These are phyloP conservation scores for Caenorhabditis brenneri DNA, from an alignment of 1,140 invertebrate genomes.

Conservation along the genomic window DNA sequence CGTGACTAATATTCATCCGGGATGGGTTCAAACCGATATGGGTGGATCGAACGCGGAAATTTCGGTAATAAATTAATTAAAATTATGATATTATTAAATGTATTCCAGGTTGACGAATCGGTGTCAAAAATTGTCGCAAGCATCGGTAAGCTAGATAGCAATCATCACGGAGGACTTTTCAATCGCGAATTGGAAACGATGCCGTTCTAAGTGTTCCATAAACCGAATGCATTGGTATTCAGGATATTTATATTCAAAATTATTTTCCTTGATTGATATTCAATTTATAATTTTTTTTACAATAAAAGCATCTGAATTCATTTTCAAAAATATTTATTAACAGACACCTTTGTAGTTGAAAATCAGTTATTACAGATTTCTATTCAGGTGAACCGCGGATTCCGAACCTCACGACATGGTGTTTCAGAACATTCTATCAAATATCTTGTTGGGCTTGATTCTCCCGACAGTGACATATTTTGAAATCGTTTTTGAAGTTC, in stretches of 20 bases:
- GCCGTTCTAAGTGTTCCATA: slow-evolving; percentile 82
- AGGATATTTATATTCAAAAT: not conserved
- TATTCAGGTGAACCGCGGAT: slow-evolving; percentile 2
- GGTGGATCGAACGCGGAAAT: slow-evolving; percentile 48
- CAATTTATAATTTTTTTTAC: not conserved
- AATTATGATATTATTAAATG: not conserved
- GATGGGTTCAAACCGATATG: slow-evolving; percentile 53
- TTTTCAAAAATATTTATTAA: not conserved
- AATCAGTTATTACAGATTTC: not conserved
- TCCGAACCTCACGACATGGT: not conserved
- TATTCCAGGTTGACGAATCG: slow-evolving; percentile 75
- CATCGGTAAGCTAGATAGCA: slow-evolving; percentile 75
- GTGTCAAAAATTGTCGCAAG: slow-evolving; percentile 77
- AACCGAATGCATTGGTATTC: too few relatives aligned
- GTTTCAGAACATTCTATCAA: not conserved
- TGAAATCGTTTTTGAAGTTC: slow-evolving; percentile 10
- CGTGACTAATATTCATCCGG: slow-evolving; percentile 34
- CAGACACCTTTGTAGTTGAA: not conserved
- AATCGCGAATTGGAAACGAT: slow-evolving; percentile 80
- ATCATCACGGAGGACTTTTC: slow-evolving; percentile 80
- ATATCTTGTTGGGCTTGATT: not conserved
- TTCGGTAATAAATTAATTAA: not conserved
- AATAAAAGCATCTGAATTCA: not conserved
- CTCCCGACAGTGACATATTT: not conserved
- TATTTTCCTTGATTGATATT: not conserved